Evolutionary conservation across 2,888 invertebrate species (phyloP), one percentile per base, ranked within the genome.

Genomic region (Dryocosmus kuriphilus): DNA sequence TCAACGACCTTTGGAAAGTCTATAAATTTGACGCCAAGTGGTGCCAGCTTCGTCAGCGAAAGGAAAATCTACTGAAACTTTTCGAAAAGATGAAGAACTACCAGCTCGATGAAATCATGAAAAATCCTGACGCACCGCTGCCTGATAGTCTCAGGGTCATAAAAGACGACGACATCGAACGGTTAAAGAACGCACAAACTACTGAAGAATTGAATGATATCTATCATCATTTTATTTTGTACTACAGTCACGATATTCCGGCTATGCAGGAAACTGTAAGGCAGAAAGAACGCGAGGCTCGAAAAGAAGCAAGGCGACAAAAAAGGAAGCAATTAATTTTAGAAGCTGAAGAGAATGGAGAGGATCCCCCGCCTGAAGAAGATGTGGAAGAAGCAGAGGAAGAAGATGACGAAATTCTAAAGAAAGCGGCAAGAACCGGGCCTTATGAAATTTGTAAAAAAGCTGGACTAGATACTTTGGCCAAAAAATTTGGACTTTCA

Each of bases 1-100:
- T 98, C 75, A 97, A 97, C 87, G 99, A 99, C 89, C 92, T 99
- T 41, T 99, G 99, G 99, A 97, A 97, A 90, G 96, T 99, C n/a
- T 99, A 98, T 92, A 96, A 97, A 88, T 98, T 94, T 91, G 99
- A 99, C 91, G 98, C 97, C 75, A 97, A 97, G 93, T 98, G 98
- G 97, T 98, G 98, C 89, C 97, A 98, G 90, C 92, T 99, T 79
- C 95, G 96, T 83, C 94, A 94, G 14, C 94, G 98, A 2, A 98
- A 98, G 89, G 95, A 95, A 84, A 97, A 97, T 87, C 92, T 99
- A 0, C 91, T 96, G 14, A 93, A 94, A 38, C 92, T 99, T 19
- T 95, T 98, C 89, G 96, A 97, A 88, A 97, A 97, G 88, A 98
- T 99, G 98, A 95, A 97, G 30, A 95, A 96, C 57, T 99, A 95